Evolutionary conservation across 2,113 vertebrate species (phyloP).

Genomic region (Callipepla squamata): DNA sequence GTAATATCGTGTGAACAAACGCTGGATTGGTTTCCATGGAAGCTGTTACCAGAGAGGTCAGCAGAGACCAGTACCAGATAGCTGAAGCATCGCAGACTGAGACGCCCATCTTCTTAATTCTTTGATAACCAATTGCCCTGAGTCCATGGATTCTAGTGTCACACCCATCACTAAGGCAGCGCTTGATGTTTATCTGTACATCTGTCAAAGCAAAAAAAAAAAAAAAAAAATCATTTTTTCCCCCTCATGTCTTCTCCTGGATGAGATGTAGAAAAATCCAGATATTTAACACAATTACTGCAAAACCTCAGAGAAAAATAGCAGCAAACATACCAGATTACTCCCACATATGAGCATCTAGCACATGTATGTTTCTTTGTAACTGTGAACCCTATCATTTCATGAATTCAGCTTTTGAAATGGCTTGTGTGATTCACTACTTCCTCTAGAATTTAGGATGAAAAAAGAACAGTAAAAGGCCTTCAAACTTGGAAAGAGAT

Average conservation of each 20-base stretch:
- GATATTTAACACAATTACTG: neutral
- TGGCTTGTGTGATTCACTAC: neutral
- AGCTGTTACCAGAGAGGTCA: slow-evolving; percentile 94
- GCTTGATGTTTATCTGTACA: slow-evolving; percentile 98
- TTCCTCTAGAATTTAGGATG: neutral
- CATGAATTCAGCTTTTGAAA: neutral
- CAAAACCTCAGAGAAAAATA: neutral
- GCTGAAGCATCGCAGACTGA: slow-evolving; percentile 96
- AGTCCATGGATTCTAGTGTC: slow-evolving; percentile 96
- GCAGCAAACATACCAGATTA: neutral
- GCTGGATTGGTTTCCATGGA: slow-evolving; percentile 96
- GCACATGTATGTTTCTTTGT: neutral
- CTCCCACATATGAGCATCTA: accelerated
- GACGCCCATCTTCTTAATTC: slow-evolving; percentile 89
- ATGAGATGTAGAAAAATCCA: neutral
- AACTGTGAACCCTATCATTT: neutral
- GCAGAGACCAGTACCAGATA: slow-evolving; percentile 97
- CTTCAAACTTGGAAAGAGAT: neutral
- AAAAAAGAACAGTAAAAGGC: neutral
- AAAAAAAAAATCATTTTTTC: neutral
- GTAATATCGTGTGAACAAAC: slow-evolving; percentile 92
- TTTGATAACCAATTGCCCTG: slow-evolving; percentile 91
- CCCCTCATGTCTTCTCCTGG: neutral
- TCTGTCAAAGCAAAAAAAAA: slow-evolving; percentile 77
- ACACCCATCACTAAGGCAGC: slow-evolving; percentile 95